Evolutionary conservation across 2,797 vertebrate genomes (phyloP), one percentile per base, ranked within the genome.

Genomic region (Philypnodon macrostomus): DNA sequence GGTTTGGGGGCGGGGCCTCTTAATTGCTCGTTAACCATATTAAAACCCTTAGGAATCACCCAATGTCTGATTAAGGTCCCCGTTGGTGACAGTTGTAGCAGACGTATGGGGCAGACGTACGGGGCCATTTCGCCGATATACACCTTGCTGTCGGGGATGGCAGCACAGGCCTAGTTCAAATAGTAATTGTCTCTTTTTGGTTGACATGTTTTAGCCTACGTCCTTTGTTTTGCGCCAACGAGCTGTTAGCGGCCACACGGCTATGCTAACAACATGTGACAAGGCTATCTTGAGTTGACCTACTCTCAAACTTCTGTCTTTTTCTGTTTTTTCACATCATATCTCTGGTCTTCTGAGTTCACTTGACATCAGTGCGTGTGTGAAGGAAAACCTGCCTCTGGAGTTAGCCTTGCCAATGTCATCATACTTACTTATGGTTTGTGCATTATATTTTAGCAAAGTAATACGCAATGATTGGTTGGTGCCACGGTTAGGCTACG

Each of bases 241-340:
- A n/a, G n/a, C n/a, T 64, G 73, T 77, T 75, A 42, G 54, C 37
- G 50, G 65, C 53, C 33, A 70, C 73, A 26, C 60, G 56, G 67
- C 73, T 63, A 67, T 61, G 1, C 64, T 87, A 80, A 87, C 41
- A 41, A 67, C 63, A 76, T 72, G 52, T 85, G 84, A 86, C 82
- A 24, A 79, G 82, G 79, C 66, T 73, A 60, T 7, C 29, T 65
- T 39, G 68, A 63, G 63, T 63, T 84, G 84, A 86, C 79, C 82
- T 67, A 66, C 58, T 70, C 73, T 70, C 67, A 69, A 80, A 79
- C 72, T 80, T 85, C 82, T 64, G 51, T 51, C 57, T 30, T 67
- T 70, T 72, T 56, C 44, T 33, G 34, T 54, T 58, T 74, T 82
- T 83, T 67, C 67, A 60, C 73, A 55, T 54, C 38, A 63, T 74